Evolutionary conservation across 2,113 vertebrate species (phyloP), one percentile per base, ranked within the genome.

Genomic region (Pelmatolapia mariae): DNA sequence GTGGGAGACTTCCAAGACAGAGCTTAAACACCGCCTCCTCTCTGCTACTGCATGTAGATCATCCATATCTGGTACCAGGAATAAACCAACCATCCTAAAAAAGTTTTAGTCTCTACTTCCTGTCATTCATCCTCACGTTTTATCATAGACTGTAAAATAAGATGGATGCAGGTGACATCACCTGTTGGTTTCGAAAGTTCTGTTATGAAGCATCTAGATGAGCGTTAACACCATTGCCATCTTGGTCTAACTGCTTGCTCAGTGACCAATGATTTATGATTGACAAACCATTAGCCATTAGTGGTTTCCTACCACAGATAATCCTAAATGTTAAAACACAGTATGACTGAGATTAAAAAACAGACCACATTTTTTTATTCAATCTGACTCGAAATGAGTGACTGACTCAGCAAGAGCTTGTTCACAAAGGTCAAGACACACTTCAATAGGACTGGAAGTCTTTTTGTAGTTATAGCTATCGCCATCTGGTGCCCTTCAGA

Each of bases 51-150:
- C 10, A 13, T 52, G 26, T n/a, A 33, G 45, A 31, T 78, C 26
- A n/a, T 33, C 10, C 73, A 6, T 26, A 45, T 52, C 26, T 52
- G 45, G 10, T 13, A 33, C 43, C 26, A 78, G 73, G 45, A 52
- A 52, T 52, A 52, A 78, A 26, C 3, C 7, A 50, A 45, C 43
- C 26, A n/a, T 50, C 6, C 31, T 31, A 50, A 78, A 47, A 8
- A 0, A 0, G 0, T 3, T 8, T 50, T 52, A 31, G 26, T 33
- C 24, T 78, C 45, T 29, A 50, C 16, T 13, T 78, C 45, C 16
- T 12, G 7, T 52, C 45, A 78, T 78, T 52, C 26, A 52, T 78
- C 73, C 73, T 52, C 24, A 33, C 26, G 45, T 33, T 78, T 78
- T 52, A 33, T 78, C 6, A 76, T 47, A 47, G 68, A 76, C 22